phyloP scores from a whole-genome alignment of 2,888 invertebrate species.

The Synanthedon vespiformis region DNA sequence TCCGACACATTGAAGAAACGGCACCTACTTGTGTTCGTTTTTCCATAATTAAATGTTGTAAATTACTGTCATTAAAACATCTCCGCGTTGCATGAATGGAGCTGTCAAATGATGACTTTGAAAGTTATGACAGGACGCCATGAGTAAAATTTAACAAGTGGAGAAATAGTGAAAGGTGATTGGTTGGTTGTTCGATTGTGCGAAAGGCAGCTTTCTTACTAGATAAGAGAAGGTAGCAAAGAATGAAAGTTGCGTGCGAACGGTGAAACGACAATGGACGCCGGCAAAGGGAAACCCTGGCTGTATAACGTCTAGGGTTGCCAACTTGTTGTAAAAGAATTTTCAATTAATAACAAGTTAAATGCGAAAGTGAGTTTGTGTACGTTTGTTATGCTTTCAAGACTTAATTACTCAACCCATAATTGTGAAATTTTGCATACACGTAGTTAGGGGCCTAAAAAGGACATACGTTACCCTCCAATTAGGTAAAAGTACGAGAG shows the following conservation, averaged over 20 bases:
- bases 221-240: slow-evolving; percentile 39
- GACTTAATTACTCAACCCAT: too few relatives aligned
- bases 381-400: too few relatives aligned
- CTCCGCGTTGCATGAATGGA: too few relatives aligned
- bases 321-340: not conserved
- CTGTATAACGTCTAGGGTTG: slow-evolving; percentile 5
- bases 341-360: slow-evolving; percentile 5
- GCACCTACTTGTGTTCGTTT: too few relatives aligned
- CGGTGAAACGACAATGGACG: slow-evolving; percentile 26
- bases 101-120: slow-evolving; percentile 25
- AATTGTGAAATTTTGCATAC: slow-evolving; percentile 12
- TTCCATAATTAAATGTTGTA: too few relatives aligned
- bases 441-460: too few relatives aligned
- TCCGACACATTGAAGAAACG: too few relatives aligned
- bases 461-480: too few relatives aligned
- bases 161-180: slow-evolving; percentile 60
- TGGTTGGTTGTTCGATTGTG: slow-evolving; percentile 19
- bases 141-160: slow-evolving; percentile 51
- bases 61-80: too few relatives aligned
- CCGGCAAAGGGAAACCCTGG: slow-evolving; percentile 42
- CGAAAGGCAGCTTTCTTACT: slow-evolving; percentile 48
- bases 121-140: slow-evolving; percentile 25
- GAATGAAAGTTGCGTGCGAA: slow-evolving; percentile 61
- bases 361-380: slow-evolving; percentile 6
- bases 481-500: too few relatives aligned